Conservation (phyloP, 1,140 invertebrate genomes). For the Pseudomyrmex dendroicus region DNA sequence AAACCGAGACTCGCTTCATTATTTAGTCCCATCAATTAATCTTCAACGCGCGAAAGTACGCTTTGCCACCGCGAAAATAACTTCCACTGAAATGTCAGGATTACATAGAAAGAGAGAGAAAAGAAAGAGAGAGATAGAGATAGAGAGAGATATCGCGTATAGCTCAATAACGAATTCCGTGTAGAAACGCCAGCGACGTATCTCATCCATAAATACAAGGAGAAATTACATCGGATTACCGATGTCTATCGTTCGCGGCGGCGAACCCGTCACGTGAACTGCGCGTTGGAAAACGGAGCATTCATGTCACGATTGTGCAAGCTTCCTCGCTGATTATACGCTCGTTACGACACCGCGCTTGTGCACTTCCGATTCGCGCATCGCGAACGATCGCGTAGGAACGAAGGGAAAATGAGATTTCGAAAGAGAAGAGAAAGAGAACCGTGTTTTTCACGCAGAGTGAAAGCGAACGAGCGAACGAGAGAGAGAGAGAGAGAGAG, state of each 20-base stretch:
- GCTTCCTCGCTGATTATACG: constrained; percentile 28
- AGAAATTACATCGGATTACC: constrained; percentile 40
- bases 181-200: constrained; percentile 33
- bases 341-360: constrained; percentile 15
- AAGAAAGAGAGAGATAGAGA: no score
- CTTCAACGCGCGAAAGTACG: constrained; percentile 7
- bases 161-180: constrained; percentile 13
- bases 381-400: neutral
- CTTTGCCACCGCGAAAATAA: constrained; percentile 16
- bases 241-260: constrained; percentile 17
- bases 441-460: constrained; percentile 2
- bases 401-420: no score
- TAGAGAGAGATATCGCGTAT: neutral
- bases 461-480: constrained; percentile 7
- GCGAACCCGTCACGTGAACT: constrained; percentile 8
- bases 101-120: no score
- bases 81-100: neutral
- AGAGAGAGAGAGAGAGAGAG: constrained; percentile 5
- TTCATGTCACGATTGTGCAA: constrained; percentile 37
- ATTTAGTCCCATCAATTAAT: constrained; percentile 26
- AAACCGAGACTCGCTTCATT: constrained; percentile 11
- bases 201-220: constrained; percentile 1
- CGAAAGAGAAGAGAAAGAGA: constrained; percentile 6
- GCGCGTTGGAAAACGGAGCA: constrained; percentile 20
- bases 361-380: constrained; percentile 19